Conservation (phyloP, 1,140 invertebrate species). For the Formica exsecta region DNA sequence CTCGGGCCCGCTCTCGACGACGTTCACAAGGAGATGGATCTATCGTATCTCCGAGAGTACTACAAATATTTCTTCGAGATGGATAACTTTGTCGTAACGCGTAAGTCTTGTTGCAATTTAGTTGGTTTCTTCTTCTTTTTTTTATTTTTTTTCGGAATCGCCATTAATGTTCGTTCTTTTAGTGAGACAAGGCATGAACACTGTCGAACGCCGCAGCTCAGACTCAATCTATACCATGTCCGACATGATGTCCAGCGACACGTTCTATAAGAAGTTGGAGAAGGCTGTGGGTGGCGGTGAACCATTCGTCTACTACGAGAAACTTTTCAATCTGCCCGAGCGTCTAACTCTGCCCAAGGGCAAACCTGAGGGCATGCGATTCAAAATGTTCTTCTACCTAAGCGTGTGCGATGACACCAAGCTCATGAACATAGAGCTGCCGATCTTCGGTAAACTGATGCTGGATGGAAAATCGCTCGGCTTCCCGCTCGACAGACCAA, state of each 20-base stretch:
- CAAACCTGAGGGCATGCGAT: slow-evolving; percentile 83
- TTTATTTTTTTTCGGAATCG: background rate
- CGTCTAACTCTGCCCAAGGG: slow-evolving; percentile 85
- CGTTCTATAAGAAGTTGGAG: slow-evolving; percentile 86
- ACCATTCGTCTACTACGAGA: slow-evolving; percentile 82
- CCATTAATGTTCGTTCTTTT: slow-evolving; percentile 23
- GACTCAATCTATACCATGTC: slow-evolving; percentile 83
- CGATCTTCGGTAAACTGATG: slow-evolving; percentile 78
- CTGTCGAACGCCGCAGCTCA: slow-evolving; percentile 82
- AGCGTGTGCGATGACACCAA: slow-evolving; percentile 81
- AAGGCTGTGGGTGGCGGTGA: slow-evolving; percentile 81
- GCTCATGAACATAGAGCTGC: slow-evolving; percentile 70
- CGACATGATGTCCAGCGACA: slow-evolving; percentile 86
- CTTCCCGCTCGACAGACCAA: slow-evolving; percentile 89
- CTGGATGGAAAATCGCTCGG: slow-evolving; percentile 88
- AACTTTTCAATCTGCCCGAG: slow-evolving; percentile 82
- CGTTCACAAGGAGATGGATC: slow-evolving; percentile 78
- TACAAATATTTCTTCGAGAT: slow-evolving; percentile 85
- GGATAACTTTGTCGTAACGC: slow-evolving; percentile 84
- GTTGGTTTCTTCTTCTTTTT: background rate
- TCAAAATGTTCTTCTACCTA: slow-evolving; percentile 85
- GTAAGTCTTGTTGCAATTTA: slow-evolving; percentile 74
- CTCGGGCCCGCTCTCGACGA: slow-evolving; percentile 83
- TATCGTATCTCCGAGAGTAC: slow-evolving; percentile 76
- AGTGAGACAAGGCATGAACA: slow-evolving; percentile 85